Evolutionary conservation across 2,888 invertebrate genomes (phyloP).

Genomic region (Teleiodes luculella): DNA sequence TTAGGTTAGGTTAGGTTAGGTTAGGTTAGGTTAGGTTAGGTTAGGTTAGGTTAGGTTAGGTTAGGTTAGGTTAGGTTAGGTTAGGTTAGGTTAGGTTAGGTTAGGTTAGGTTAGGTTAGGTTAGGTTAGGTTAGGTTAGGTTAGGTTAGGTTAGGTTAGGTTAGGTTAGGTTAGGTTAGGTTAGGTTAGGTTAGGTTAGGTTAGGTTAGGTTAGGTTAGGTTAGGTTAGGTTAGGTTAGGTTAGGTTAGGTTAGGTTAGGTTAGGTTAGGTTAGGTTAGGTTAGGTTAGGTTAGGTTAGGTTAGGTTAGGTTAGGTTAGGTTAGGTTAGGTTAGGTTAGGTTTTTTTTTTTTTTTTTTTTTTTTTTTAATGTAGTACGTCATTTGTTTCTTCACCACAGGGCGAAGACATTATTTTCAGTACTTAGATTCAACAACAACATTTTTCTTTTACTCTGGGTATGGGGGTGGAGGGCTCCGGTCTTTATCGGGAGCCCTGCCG

Average conservation of each 20-base stretch:
- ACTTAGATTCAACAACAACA: too few relatives aligned
- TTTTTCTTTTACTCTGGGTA: too few relatives aligned
- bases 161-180: conserved; percentile 22
- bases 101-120: conserved; percentile 20
- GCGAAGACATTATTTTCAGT: too few relatives aligned
- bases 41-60: conserved; percentile 24
- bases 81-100: conserved; percentile 23
- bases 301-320: conserved; percentile 20
- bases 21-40: background rate
- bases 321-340: conserved; percentile 21
- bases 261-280: conserved; percentile 18
- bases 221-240: conserved; percentile 24
- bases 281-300: conserved; percentile 20
- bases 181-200: conserved; percentile 22
- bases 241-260: conserved; percentile 22
- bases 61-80: conserved; percentile 24
- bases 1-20: too few relatives aligned
- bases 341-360: too few relatives aligned
- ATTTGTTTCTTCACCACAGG: too few relatives aligned
- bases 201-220: conserved; percentile 21
- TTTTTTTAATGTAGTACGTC: too few relatives aligned
- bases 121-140: conserved; percentile 3
- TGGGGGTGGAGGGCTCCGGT: too few relatives aligned
- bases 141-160: conserved; percentile 23
- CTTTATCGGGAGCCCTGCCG: too few relatives aligned